Percentiles rank a stretch among this genome's conserved stretches.
Conservation (phyloP, 2,888 invertebrate species). For the Drosophila bunnanda region DNA sequence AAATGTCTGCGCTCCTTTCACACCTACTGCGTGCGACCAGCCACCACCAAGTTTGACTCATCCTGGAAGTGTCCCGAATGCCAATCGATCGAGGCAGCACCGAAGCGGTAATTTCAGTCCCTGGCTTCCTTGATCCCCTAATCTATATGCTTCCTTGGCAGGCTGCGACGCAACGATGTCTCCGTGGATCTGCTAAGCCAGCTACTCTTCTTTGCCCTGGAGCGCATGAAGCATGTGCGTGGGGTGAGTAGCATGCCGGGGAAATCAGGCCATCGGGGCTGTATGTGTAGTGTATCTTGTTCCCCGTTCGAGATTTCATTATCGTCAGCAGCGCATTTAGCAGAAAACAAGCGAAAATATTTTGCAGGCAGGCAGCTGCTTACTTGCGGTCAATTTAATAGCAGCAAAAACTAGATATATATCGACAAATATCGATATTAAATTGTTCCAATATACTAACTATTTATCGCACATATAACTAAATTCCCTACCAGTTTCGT, state of each 20-base stretch:
- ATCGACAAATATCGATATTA: too few relatives aligned
- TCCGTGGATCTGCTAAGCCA: constrained; percentile 88
- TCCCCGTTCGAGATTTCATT: constrained; percentile 60
- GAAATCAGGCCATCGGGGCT: constrained; percentile 1
- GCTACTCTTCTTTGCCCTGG: constrained; percentile 91
- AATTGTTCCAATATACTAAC: neutral
- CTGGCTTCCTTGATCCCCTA: neutral
- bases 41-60: constrained; percentile 85
- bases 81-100: constrained; percentile 86
- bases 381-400: constrained; percentile 2
- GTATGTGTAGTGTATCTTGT: constrained; percentile 34
- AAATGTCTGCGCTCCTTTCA: constrained; percentile 95
- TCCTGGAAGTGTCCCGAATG: constrained; percentile 96
- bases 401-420: neutral
- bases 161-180: constrained; percentile 78
- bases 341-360: constrained; percentile 58
- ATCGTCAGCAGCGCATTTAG: constrained; percentile 25
- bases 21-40: constrained; percentile 89
- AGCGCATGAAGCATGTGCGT: constrained; percentile 91
- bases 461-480: too few relatives aligned
- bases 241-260: constrained; percentile 87
- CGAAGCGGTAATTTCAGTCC: constrained; percentile 73
- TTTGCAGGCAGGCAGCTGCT: constrained; percentile 17
- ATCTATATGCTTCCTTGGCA: constrained; percentile 44
- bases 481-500: neutral